Conservation (phyloP, 2,113 vertebrate genomes). For the Neodontobutis hainanensis region DNA sequence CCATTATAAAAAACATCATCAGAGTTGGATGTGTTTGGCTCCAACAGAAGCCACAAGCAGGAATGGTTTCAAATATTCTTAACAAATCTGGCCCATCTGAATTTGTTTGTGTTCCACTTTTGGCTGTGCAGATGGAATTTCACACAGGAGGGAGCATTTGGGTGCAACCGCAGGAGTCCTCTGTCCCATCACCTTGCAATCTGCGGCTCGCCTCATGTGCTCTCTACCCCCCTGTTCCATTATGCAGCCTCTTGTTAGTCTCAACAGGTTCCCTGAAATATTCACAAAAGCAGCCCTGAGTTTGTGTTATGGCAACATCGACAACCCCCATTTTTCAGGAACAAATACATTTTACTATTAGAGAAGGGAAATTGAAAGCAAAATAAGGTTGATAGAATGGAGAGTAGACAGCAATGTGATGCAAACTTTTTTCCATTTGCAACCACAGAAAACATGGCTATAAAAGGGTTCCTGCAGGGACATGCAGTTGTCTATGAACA, state of each 20-base stretch:
- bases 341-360: background rate
- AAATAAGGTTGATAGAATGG: background rate
- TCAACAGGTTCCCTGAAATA: conserved; percentile 27
- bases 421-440: background rate
- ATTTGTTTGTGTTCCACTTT: conserved; percentile 35
- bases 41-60: conserved; percentile 33
- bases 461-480: background rate
- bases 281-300: conserved; percentile 1
- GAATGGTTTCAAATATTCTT: conserved; percentile 27
- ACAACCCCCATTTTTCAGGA: background rate
- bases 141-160: conserved; percentile 6
- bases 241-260: conserved; percentile 28
- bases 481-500: no score
- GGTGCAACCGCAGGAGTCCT: conserved; percentile 24
- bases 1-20: conserved; percentile 41
- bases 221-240: conserved; percentile 4
- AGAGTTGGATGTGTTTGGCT: conserved; percentile 36
- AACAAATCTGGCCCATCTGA: conserved; percentile 26
- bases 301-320: background rate
- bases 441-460: background rate
- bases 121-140: conserved; percentile 32
- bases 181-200: conserved; percentile 26
- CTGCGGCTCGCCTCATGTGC: conserved; percentile 16
- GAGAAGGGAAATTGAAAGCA: background rate
- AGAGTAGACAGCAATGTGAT: background rate